Evolutionary conservation across 2,888 invertebrate genomes (phyloP).

Genomic region (Aromia moschata): DNA sequence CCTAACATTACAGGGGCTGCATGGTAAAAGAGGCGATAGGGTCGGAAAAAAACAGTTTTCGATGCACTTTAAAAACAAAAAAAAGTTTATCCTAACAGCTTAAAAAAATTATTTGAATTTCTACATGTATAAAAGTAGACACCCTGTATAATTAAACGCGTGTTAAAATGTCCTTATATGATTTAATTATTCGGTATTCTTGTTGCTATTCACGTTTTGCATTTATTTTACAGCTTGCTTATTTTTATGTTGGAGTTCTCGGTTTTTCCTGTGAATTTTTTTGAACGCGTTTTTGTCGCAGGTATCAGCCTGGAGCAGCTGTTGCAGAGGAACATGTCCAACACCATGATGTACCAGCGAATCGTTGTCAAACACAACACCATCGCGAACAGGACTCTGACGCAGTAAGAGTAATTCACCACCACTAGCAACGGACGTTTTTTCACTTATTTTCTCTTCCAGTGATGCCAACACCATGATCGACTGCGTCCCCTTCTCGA

Average conservation of each 20-base stretch:
- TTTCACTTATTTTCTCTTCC: conserved; percentile 49
- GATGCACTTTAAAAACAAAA: too few species aligned
- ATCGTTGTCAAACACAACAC: conserved; percentile 80
- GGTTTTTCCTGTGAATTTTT: conserved; percentile 28
- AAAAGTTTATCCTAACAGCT: too few species aligned
- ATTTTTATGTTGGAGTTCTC: background rate
- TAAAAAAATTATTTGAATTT: too few species aligned
- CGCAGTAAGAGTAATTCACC: conserved; percentile 72
- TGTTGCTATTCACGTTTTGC: too few species aligned
- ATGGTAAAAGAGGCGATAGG: too few species aligned
- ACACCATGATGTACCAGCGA: conserved; percentile 65
- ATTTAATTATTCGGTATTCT: conserved; percentile 1
- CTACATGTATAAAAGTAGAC: too few species aligned
- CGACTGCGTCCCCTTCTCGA: conserved; percentile 87
- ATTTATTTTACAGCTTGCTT: background rate
- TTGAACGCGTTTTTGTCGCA: too few species aligned
- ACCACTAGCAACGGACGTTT: background rate
- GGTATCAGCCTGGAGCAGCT: conserved; percentile 47
- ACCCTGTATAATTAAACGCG: too few species aligned
- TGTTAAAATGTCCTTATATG: too few species aligned
- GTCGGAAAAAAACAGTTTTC: too few species aligned
- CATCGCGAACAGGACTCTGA: conserved; percentile 77
- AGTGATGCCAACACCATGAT: conserved; percentile 92
- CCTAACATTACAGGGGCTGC: too few species aligned
- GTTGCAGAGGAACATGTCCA: conserved; percentile 47